These are phyloP conservation scores for Diphyllodes magnificus DNA, from an alignment of 2,113 vertebrate species.

Conservation along the genomic window DNA sequence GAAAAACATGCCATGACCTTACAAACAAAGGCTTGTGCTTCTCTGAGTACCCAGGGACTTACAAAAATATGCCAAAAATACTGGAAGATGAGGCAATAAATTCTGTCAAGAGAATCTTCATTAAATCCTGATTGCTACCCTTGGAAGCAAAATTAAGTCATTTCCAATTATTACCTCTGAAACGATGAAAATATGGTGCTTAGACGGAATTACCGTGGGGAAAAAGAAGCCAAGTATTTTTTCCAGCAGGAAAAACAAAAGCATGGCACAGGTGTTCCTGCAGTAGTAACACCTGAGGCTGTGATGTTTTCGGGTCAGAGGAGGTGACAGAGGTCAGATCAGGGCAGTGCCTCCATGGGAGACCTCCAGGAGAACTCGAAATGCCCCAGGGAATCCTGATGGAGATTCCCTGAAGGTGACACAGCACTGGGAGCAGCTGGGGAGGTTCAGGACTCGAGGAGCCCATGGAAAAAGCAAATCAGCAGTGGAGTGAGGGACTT, in stretches of 20 bases:
- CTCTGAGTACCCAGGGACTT: not conserved
- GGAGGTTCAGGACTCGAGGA: not conserved
- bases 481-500: accelerated
- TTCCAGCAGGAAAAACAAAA: not conserved
- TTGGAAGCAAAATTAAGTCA: not conserved
- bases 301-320: not conserved
- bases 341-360: not conserved
- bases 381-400: not conserved
- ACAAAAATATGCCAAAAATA: not conserved
- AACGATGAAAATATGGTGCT: not conserved
- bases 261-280: not conserved
- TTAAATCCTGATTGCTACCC: not conserved
- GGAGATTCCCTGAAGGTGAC: not conserved
- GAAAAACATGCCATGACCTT: not conserved
- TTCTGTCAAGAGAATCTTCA: not conserved
- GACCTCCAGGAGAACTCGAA: not conserved
- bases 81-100: not conserved
- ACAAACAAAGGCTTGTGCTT: not conserved
- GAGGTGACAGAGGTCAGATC: not conserved
- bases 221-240: not conserved
- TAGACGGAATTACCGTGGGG: not conserved
- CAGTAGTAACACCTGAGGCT: not conserved
- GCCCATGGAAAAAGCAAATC: not conserved
- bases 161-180: not conserved
- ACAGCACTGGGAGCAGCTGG: not conserved